Evolutionary conservation across 2,797 vertebrate genomes (phyloP), one percentile per base, ranked within the genome.

Genomic region (Psittacula derbiana): DNA sequence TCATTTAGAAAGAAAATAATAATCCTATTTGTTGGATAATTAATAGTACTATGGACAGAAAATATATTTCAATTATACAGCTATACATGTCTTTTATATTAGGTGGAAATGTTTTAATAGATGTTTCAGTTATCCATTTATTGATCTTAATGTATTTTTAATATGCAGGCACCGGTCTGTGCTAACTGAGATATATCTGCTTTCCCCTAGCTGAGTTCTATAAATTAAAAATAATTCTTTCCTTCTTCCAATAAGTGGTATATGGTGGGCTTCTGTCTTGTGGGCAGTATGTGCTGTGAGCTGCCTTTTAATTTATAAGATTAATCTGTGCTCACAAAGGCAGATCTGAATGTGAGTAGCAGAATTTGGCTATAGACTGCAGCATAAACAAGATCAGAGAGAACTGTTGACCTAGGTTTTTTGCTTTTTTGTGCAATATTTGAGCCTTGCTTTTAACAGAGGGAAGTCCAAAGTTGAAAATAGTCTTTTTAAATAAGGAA

Each of bases 131-230:
- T 96, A 96, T 96, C 92, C 92, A 78, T 93, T 94, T 94, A 97
- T 96, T 95, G 94, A 97, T 96, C 94, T 90, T 91, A 95, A 96
- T 95, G 92, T 89, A 95, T 94, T 95, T 95, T 93, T 90, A 96
- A 94, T 92, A 96, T 67, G 81, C 50, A 86, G 79, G 41, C 83
- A 92, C 55, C 0, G 0, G 44, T 92, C 60, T 88, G 75, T 82
- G 67, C 75, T 95, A 93, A 84, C 91, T 92, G 84, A 95, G 69
- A 80, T 94, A 78, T 90, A 91, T 88, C 92, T 88, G 64, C 73
- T 93, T 93, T 94, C 95, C 84, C 53, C 52, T 62, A 69, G 80
- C 23, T 43, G 70, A 95, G 28, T 88, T 91, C 43, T 80, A 66
- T 47, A 92, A 93, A 96, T 86, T 71, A 96, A 94, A 95, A 95